Evolutionary conservation across 2,113 vertebrate species (phyloP), one percentile per base, ranked within the genome.

Genomic region (Anthoscopus minutus): DNA sequence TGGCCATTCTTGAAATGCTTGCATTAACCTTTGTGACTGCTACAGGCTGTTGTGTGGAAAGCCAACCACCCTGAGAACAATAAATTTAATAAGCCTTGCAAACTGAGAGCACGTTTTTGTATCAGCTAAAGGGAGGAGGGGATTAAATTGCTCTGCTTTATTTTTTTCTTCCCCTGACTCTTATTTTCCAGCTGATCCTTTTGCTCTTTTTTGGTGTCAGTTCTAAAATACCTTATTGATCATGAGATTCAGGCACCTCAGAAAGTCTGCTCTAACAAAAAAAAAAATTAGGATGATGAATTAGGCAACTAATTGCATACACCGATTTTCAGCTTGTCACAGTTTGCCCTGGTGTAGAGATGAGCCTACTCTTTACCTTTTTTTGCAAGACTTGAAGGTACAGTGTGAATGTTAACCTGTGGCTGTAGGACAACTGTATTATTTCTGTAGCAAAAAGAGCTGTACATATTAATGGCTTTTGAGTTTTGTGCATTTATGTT

Each of bases 51-150:
- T 85, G 28, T 38, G 35, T 71, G 25, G 78, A 91, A 89, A 64
- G 56, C 40, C 48, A 83, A 0, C 66, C 21, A 38, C 53, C 54
- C 28, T 0, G 44, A 66, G 54, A 81, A 64, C 66, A 76, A 56
- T 81, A 74, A 42, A 77, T 96, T 86, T 93, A 93, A 80, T 93
- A 94, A 88, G 90, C 66, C 67, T 86, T 94, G 84, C 61, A 91
- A 95, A 88, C 40, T 12, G 33, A 62, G 80, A 64, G 38, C 37
- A 30, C 88, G 66, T 77, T 82, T 92, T 82, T 93, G n/a, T 92
- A 37, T 72, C 88, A 94, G 71, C 60, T 62, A 27, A 54, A 56
- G n/a, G 8, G n/a, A 22, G 69, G 35, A 86, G 44, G 56, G 14
- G 20, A 72, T 84, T 85, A 78, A 89, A 67, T 60, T 85, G 19